Percentiles rank a stretch among this genome's conserved stretches.
phyloP scores from a whole-genome alignment of 1,140 invertebrate species.

The Paralvinella palmiformis region DNA sequence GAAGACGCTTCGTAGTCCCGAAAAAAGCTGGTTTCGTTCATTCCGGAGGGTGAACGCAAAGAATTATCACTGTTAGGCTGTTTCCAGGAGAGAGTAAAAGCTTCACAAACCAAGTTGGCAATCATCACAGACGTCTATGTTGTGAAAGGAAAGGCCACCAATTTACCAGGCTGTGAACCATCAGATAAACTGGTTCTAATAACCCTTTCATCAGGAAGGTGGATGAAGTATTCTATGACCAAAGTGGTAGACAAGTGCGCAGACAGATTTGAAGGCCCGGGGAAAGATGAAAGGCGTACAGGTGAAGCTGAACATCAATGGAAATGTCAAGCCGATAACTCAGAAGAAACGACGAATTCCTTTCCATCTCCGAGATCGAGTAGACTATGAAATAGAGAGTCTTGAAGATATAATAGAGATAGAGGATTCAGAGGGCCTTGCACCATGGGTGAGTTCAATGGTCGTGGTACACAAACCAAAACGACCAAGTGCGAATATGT shows the following conservation, averaged over 20 bases:
- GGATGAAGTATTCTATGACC: conserved; percentile 1
- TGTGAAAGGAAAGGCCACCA: conserved; percentile 6
- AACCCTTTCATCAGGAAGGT: background rate
- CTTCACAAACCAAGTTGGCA: background rate
- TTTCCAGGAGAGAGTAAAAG: background rate
- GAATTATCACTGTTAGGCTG: background rate
- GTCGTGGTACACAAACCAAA: background rate
- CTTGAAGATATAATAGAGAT: background rate
- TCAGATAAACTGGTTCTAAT: conserved; percentile 7
- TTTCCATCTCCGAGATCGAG: conserved; percentile 4
- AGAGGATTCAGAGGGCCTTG: background rate
- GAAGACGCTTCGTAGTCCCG: too few relatives aligned
- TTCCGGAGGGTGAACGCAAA: background rate
- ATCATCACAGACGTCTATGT: background rate
- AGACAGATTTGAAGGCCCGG: background rate
- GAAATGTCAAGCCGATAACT: background rate
- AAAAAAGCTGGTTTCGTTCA: background rate
- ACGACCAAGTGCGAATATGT: background rate
- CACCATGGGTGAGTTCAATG: conserved; percentile 3
- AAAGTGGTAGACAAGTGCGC: background rate
- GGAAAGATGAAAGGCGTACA: background rate
- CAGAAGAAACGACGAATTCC: background rate
- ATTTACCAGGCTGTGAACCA: background rate
- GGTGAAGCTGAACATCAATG: conserved; percentile 4
- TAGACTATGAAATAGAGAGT: conserved; percentile 1